A percentile compares a stretch with the other conserved stretches of the same genome.
Conservation (phyloP, 1,140 invertebrate species). For the Octopus bimaculoides region DNA sequence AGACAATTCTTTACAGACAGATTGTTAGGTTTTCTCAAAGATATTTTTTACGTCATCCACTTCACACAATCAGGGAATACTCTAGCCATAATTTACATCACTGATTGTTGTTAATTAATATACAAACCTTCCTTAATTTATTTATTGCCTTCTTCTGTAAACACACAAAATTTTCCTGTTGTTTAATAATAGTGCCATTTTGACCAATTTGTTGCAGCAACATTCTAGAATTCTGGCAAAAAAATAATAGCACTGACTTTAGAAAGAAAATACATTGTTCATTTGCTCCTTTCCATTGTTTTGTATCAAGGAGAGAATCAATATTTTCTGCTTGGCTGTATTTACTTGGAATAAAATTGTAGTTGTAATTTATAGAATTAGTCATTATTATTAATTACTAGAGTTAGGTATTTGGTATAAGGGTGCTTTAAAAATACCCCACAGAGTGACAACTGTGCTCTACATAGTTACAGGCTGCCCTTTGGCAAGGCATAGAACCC, state of each 20-base stretch:
- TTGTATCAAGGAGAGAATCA: too few relatives aligned
- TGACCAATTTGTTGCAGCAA: constrained; percentile 56
- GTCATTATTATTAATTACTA: too few relatives aligned
- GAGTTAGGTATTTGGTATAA: too few relatives aligned
- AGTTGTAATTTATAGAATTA: too few relatives aligned
- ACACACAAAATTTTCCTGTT: constrained; percentile 54
- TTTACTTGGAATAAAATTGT: too few relatives aligned
- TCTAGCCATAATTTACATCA: neutral
- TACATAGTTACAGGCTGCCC: too few relatives aligned
- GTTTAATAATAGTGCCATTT: constrained; percentile 55
- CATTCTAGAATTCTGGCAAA: constrained; percentile 50
- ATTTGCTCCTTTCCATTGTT: too few relatives aligned
- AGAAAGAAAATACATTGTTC: too few relatives aligned
- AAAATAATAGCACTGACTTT: neutral
- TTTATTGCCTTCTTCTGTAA: constrained; percentile 53
- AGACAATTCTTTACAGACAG: neutral
- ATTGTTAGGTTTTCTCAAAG: neutral
- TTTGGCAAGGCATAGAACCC: too few relatives aligned
- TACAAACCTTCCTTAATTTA: constrained; percentile 47
- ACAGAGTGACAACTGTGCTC: too few relatives aligned
- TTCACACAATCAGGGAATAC: neutral
- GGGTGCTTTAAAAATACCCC: too few relatives aligned
- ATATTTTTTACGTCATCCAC: neutral
- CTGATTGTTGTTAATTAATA: neutral
- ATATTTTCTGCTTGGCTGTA: too few relatives aligned